phyloP scores from a whole-genome alignment of 2,888 invertebrate genomes.

The Melanophora roralis region DNA sequence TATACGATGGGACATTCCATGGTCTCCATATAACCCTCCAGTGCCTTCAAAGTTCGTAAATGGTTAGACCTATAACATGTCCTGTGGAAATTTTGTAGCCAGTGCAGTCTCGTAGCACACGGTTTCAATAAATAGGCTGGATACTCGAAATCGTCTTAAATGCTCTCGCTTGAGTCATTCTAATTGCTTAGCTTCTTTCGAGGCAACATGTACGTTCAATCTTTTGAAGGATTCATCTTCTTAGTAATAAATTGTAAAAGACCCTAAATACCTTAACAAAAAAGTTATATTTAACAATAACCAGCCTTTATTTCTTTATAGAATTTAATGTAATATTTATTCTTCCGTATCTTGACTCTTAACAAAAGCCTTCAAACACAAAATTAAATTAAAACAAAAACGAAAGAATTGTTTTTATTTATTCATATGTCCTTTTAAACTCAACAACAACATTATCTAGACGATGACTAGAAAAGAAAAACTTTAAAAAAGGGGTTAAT shows the following conservation, averaged over 20 bases:
- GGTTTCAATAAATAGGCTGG: too few species aligned
- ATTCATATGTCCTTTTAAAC: background rate
- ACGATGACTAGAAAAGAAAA: background rate
- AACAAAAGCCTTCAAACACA: constrained; percentile 15
- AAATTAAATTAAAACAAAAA: constrained; percentile 33
- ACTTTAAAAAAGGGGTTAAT: constrained; percentile 49
- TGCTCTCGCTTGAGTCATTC: too few species aligned
- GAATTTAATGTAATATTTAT: constrained; percentile 47
- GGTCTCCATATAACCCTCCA: too few species aligned
- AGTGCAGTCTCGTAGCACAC: too few species aligned
- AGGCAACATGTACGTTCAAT: too few species aligned
- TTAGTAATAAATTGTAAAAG: background rate
- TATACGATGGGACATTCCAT: too few species aligned
- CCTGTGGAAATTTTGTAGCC: too few species aligned
- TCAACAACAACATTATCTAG: background rate
- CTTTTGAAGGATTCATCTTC: too few species aligned
- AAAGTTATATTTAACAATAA: constrained; percentile 17
- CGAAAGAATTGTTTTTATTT: constrained; percentile 22
- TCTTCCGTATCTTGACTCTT: constrained; percentile 45
- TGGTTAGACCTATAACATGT: too few species aligned
- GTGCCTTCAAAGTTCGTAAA: too few species aligned
- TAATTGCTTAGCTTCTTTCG: too few species aligned
- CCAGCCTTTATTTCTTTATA: constrained; percentile 20
- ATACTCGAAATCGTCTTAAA: too few species aligned
- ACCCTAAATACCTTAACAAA: background rate